A percentile compares a stretch with the other conserved stretches of the same genome.
Conservation (phyloP, 1,140 invertebrate genomes). For the Danaus plexippus region DNA sequence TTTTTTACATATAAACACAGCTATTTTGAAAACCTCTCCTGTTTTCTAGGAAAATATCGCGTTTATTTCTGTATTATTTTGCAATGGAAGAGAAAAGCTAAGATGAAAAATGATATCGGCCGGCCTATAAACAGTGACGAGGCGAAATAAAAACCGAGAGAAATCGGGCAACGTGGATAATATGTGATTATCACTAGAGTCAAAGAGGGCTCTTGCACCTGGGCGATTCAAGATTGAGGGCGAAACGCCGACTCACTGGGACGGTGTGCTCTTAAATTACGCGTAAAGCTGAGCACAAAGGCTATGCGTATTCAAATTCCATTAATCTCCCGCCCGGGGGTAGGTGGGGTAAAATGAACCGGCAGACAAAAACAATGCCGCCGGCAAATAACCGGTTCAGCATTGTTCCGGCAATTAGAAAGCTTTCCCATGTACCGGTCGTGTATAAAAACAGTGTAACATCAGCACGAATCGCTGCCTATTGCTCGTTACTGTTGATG, state of each 20-base stretch:
- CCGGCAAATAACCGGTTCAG: conserved; percentile 69
- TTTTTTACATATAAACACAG: conserved; percentile 20
- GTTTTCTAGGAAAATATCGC: conserved; percentile 5
- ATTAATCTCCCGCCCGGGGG: conserved; percentile 65
- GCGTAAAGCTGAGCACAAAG: conserved; percentile 70
- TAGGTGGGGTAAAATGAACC: conserved; percentile 68
- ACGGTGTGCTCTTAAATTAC: conserved; percentile 66
- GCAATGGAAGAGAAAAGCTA: conserved; percentile 33
- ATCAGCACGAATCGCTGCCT: conserved; percentile 70
- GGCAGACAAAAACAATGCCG: conserved; percentile 71
- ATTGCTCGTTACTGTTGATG: conserved; percentile 70
- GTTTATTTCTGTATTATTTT: conserved; percentile 17
- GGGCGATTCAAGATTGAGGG: conserved; percentile 50
- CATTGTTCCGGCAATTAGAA: conserved; percentile 72
- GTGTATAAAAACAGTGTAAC: conserved; percentile 71
- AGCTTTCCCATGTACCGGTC: conserved; percentile 70
- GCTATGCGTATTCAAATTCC: conserved; percentile 71
- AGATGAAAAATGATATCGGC: conserved; percentile 40
- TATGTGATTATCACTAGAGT: conserved; percentile 50
- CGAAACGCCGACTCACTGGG: conserved; percentile 62
- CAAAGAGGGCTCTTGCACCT: conserved; percentile 47
- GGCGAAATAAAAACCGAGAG: conserved; percentile 27
- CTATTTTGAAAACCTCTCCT: conserved; percentile 18
- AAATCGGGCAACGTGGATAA: conserved; percentile 23
- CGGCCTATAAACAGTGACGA: conserved; percentile 43